Conservation (phyloP, 2,797 vertebrate species). For the Eremophila alpestris region DNA sequence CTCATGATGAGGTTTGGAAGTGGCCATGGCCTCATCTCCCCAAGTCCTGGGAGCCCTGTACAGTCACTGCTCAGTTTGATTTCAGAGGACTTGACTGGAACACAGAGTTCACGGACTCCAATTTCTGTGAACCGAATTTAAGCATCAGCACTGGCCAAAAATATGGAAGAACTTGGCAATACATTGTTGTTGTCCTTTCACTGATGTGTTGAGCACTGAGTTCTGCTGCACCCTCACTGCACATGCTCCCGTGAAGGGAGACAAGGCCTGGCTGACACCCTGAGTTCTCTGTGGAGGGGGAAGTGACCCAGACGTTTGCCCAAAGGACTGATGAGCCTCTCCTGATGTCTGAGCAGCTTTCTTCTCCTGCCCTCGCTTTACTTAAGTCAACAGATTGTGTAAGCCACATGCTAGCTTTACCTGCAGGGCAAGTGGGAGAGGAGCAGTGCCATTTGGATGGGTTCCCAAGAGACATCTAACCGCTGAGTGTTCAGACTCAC, state of each 20-base stretch:
- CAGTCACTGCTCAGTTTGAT: not conserved
- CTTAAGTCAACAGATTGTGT: slow-evolving; percentile 64
- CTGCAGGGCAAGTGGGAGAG: slow-evolving; percentile 60
- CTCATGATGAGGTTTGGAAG: not conserved
- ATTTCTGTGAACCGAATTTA: not conserved
- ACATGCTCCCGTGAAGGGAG: accelerated
- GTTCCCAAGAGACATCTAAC: slow-evolving; percentile 38
- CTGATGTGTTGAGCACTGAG: not conserved
- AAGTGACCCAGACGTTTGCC: slow-evolving; percentile 40
- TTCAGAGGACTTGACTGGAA: not conserved
- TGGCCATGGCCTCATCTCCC: accelerated
- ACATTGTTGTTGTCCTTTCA: not conserved
- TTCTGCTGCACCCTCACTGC: not conserved
- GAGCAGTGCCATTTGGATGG: slow-evolving; percentile 52
- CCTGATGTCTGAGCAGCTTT: slow-evolving; percentile 55
- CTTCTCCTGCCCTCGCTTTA: slow-evolving; percentile 47
- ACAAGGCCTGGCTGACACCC: not conserved
- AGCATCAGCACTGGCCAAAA: not conserved
- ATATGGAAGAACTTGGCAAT: not conserved
- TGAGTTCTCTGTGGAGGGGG: accelerated
- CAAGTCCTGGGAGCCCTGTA: accelerated
- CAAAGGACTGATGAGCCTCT: slow-evolving; percentile 50
- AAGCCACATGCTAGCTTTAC: slow-evolving; percentile 61
- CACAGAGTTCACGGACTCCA: not conserved
- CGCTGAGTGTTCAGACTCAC: not conserved